Percentiles rank a stretch among this genome's conserved stretches.
phyloP scores from a whole-genome alignment of 2,113 vertebrate genomes.

The Sclerurus mexicanus region DNA sequence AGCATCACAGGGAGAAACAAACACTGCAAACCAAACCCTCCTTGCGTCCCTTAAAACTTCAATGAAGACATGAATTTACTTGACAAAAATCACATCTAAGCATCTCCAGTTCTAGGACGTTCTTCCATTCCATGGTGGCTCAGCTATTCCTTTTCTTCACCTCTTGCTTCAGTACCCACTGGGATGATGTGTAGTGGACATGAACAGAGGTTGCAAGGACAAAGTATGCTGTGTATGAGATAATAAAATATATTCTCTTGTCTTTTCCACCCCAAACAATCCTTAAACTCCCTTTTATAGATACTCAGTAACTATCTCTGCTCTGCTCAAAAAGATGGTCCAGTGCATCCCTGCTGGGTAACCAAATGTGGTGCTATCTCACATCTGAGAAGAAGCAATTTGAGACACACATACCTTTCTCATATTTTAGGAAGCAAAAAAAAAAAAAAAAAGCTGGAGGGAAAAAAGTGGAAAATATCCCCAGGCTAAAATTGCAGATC shows the following conservation, averaged over 20 bases:
- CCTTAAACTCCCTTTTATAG: not conserved
- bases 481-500: not conserved
- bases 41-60: not conserved
- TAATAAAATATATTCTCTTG: not conserved
- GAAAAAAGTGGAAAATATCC: not conserved
- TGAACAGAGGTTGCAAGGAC: not conserved
- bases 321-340: not conserved
- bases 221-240: not conserved
- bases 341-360: not conserved
- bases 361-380: not conserved
- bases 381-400: not conserved
- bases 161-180: not conserved
- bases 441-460: not conserved
- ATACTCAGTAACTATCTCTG: not conserved
- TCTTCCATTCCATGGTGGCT: not conserved
- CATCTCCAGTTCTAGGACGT: not conserved
- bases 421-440: not conserved
- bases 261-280: not conserved
- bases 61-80: not conserved
- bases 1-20: not conserved
- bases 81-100: not conserved
- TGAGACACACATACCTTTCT: not conserved
- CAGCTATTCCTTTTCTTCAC: not conserved
- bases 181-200: not conserved
- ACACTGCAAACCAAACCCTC: not conserved